Evolutionary conservation across 2,797 vertebrate genomes (phyloP).

Genomic region (Gymnoscopelus microlampas): DNA sequence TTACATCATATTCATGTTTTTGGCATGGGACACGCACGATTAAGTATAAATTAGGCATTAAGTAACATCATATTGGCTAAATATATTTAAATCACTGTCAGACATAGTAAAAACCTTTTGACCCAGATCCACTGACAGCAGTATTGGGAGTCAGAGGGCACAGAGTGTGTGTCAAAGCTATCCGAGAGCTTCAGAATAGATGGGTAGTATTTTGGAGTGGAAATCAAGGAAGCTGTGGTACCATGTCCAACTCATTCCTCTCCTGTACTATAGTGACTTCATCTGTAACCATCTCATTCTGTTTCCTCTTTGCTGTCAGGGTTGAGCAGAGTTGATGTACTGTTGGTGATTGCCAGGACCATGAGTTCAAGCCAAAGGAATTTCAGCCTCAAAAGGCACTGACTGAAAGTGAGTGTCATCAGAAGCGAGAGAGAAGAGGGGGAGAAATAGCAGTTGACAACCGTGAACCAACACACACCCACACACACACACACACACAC

Average conservation of each 20-base stretch:
- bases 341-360: conserved; percentile 66
- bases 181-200: conserved; percentile 19
- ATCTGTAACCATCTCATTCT: conserved; percentile 49
- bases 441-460: conserved; percentile 56
- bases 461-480: conserved; percentile 47
- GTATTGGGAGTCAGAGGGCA: too few relatives aligned
- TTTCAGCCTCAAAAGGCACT: conserved; percentile 67
- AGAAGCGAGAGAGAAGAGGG: conserved; percentile 45
- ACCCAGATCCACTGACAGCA: too few relatives aligned
- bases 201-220: conserved; percentile 4
- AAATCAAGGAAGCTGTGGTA: conserved; percentile 16
- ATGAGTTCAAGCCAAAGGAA: conserved; percentile 68
- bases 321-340: conserved; percentile 52
- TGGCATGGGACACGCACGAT: too few relatives aligned
- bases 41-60: too few relatives aligned
- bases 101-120: too few relatives aligned
- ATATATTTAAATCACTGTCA: too few relatives aligned
- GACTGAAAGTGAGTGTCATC: conserved; percentile 66
- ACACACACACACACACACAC: conserved; percentile 29
- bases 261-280: conserved; percentile 34
- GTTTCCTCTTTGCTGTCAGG: conserved; percentile 64
- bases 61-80: too few relatives aligned
- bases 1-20: too few relatives aligned
- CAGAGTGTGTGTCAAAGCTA: conserved; percentile 13
- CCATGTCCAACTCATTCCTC: conserved; percentile 4